phyloP scores from a whole-genome alignment of 2,888 invertebrate species.

The Colletes collaris region DNA sequence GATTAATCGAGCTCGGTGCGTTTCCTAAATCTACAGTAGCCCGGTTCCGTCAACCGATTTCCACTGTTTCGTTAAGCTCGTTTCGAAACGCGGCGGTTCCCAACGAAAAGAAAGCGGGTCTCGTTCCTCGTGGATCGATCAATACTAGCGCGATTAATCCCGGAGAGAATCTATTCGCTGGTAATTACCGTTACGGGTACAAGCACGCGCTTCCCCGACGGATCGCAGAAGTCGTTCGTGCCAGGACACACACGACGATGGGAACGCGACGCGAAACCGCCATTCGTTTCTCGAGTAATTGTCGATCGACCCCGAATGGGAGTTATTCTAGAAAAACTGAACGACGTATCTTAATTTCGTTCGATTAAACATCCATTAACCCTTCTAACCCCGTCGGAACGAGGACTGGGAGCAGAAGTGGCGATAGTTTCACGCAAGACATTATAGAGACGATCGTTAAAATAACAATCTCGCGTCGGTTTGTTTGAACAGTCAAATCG shows the following conservation, averaged over 20 bases:
- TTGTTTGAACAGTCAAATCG: no score
- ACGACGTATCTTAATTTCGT: no score
- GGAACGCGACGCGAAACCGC: constrained; percentile 21
- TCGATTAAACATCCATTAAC: no score
- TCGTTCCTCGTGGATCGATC: constrained; percentile 60
- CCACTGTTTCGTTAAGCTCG: constrained; percentile 25
- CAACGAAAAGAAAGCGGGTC: constrained; percentile 29
- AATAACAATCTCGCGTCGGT: no score
- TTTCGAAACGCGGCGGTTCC: constrained; percentile 15
- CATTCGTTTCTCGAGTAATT: constrained; percentile 45
- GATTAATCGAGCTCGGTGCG: constrained; percentile 46
- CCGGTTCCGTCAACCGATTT: constrained; percentile 26
- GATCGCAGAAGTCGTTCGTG: constrained; percentile 33
- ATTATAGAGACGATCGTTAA: no score
- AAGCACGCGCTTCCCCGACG: constrained; percentile 34
- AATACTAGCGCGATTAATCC: constrained; percentile 66
- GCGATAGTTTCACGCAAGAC: no score
- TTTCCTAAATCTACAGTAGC: constrained; percentile 51
- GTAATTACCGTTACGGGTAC: constrained; percentile 65
- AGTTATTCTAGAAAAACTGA: constrained; percentile 6
- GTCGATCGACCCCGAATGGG: constrained; percentile 24
- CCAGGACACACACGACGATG: constrained; percentile 19
- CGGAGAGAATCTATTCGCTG: constrained; percentile 60
- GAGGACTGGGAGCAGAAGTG: no score
- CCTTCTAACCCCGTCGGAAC: no score